Evolutionary conservation across 2,888 invertebrate genomes (phyloP), one percentile per base, ranked within the genome.

Genomic region (Timema cristinae): DNA sequence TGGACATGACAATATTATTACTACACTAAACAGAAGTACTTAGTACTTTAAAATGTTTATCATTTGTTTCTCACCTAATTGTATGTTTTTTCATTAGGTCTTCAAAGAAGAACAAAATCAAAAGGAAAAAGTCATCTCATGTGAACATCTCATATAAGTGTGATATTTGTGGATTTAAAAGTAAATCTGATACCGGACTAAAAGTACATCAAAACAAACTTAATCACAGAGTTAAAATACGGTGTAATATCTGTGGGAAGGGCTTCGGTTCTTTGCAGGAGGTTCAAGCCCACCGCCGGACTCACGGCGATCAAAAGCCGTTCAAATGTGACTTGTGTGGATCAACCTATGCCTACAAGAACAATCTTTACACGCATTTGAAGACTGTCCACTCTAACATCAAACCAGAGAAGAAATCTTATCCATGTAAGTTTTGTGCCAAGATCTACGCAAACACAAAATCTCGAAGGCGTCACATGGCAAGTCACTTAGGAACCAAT

Each of bases 311-410:
- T 13, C 47, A 63, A 32, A 63, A 63, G 63, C 63, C 63, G 9
- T 63, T 16, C 32, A 48, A 74, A 73, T 83, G 83, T 74, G 79
- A 80, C 47, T 74, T 80, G 1, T 83, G 83, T 61, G 78, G 78
- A 5, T 82, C 81, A 69, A 78, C 78, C 71, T 83, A 82, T 74
- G 79, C 81, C 5, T 82, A 82, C 68, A 80, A 81, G 67, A 78
- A 80, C 1, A 80, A 82, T n/a, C 73, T 83, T 49, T 79, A 79
- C 66, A 78, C 80, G 0, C 83, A 83, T 56, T 78, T 79, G 73
- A 76, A 79, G 15, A 78, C 77, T 50, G 78, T 72, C 0, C 80
- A 81, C 54, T 48, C 48, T 10, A 66, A 67, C 69, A 79, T 78
- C 7, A 79, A 79, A 59, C 75, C 50, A 32, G 48, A 50, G 47